phyloP scores from a whole-genome alignment of 2,888 invertebrate species.

The Drosophila putrida region DNA sequence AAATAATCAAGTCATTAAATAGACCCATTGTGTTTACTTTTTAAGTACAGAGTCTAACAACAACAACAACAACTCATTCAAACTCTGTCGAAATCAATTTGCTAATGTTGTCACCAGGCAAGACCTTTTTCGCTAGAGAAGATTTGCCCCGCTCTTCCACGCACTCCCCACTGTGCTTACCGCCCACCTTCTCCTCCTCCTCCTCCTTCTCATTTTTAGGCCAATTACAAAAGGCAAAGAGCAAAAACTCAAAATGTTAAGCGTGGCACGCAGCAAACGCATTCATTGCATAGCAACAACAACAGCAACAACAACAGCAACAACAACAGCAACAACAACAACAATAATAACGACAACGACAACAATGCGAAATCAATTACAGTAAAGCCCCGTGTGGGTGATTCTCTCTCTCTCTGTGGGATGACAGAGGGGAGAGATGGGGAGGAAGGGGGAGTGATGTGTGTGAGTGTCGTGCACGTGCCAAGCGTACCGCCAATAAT shows the following conservation, averaged over 20 bases:
- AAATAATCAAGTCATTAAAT: too few relatives aligned
- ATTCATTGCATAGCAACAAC: constrained; percentile 62
- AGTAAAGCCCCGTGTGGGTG: constrained; percentile 58
- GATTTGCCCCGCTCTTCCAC: constrained; percentile 1
- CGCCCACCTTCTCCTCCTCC: neutral
- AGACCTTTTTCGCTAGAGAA: neutral
- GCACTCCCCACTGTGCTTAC: neutral
- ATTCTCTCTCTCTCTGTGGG: neutral
- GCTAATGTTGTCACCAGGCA: constrained; percentile 68
- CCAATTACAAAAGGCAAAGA: constrained; percentile 67
- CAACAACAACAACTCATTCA: constrained; percentile 24
- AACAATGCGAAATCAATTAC: constrained; percentile 77
- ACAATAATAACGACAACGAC: constrained; percentile 33
- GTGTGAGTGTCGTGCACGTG: constrained; percentile 61
- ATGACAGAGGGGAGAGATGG: neutral
- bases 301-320: constrained; percentile 23
- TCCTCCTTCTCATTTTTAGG: too few relatives aligned
- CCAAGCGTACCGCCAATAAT: constrained; percentile 74
- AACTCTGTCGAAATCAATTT: constrained; percentile 62
- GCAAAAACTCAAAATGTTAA: constrained; percentile 58
- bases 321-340: constrained; percentile 35
- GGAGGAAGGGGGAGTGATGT: neutral
- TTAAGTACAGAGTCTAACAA: neutral
- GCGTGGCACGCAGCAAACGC: constrained; percentile 76
- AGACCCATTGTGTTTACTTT: too few relatives aligned